Evolutionary conservation across 2,797 vertebrate species (phyloP), one percentile per base, ranked within the genome.

Genomic region (Neosalanx taihuensis): DNA sequence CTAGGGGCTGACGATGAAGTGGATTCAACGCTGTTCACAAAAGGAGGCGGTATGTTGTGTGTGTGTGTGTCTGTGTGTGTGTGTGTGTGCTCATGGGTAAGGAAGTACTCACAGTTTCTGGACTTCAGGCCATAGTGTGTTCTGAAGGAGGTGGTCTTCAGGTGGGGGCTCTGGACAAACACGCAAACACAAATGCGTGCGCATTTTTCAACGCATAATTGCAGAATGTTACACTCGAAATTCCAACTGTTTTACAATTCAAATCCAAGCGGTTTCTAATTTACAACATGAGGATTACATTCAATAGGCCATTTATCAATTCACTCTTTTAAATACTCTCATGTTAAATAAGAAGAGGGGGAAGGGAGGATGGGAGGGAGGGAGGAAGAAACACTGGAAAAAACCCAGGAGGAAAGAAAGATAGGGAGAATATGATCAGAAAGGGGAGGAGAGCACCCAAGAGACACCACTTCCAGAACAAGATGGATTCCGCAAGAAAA

Each of bases 71-170:
- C 9, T 30, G 37, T 66, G 64, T 66, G 37, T 66, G 20, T 65
- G 63, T 46, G 33, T 46, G 31, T 41, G 53, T 58, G 65, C 72
- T 71, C 56, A 76, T 37, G 72, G 67, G 74, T 63, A 75, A 62
- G 72, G 67, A 18, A 62, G 75, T 72, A 93, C 97, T 97, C 91
- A 99, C 97, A 99, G 85, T 84, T 99, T 99, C 86, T 99, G 96
- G 84, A 97, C 92, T 90, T 99, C 98, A 51, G 97, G 97, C 98
- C 98, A 99, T 60, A 98, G 88, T 6, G 97, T 99, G 89, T 98
- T 99, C 89, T 99, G 98, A 68, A 99, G 91, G 78, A 99, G 95
- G 83, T 98, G 93, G 88, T 98, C 96, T 80, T 99, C 98, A 73
- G 96, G 93, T 20, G 97, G 97, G 61, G 97, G 98, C 78, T 96